These are phyloP conservation scores for Nerophis ophidion DNA, from an alignment of 2,113 vertebrate genomes.

Conservation along the genomic window DNA sequence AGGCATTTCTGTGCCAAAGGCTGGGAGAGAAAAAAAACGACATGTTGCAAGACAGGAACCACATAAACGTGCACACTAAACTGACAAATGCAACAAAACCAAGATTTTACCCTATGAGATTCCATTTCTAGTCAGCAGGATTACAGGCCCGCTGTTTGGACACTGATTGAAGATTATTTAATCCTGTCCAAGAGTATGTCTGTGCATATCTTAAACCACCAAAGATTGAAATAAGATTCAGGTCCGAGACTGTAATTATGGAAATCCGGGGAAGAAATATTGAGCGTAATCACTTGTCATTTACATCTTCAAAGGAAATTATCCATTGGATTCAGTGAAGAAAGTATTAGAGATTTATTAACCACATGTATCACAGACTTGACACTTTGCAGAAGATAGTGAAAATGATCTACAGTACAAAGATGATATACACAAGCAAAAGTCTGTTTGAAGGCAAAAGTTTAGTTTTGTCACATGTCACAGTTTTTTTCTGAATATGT, in stretches of 20 bases:
- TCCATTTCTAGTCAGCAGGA: conserved; percentile 49
- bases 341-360: conserved; percentile 31
- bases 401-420: conserved; percentile 10
- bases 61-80: background rate
- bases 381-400: conserved; percentile 18
- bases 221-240: conserved; percentile 58
- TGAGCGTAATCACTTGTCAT: conserved; percentile 54
- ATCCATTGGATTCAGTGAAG: conserved; percentile 35
- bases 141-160: conserved; percentile 55
- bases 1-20: conserved; percentile 24
- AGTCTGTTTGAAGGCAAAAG: background rate
- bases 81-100: conserved; percentile 29
- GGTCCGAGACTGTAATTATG: conserved; percentile 61
- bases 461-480: background rate
- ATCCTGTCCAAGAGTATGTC: conserved; percentile 59
- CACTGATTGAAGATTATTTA: conserved; percentile 65
- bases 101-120: conserved; percentile 39
- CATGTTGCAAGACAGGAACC: conserved; percentile 18
- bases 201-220: conserved; percentile 57
- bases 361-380: conserved; percentile 17
- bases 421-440: background rate
- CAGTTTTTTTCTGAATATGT: too few species aligned
- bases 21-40: conserved; percentile 30
- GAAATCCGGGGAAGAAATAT: conserved; percentile 59
- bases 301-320: conserved; percentile 49